These are phyloP conservation scores for Oithona nana DNA, from an alignment of 2,888 invertebrate species.

Conservation along the genomic window DNA sequence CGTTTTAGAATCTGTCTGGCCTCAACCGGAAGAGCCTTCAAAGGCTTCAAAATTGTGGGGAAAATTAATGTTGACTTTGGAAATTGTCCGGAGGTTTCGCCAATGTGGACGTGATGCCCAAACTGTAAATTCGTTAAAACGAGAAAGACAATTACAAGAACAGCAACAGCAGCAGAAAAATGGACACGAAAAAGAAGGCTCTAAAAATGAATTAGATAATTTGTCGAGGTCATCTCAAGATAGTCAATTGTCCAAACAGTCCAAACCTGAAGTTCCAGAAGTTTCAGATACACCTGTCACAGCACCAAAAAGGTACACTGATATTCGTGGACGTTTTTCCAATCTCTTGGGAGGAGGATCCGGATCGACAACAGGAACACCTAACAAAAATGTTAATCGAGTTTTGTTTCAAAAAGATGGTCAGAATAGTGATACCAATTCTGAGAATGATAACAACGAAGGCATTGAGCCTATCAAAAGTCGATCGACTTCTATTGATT, in stretches of 20 bases:
- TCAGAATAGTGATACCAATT: too few relatives aligned
- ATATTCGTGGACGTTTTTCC: not conserved
- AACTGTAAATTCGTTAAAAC: not conserved
- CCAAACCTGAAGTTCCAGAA: not conserved
- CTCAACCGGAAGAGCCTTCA: slow-evolving; percentile 37
- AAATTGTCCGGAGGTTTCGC: not conserved
- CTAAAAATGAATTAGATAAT: not conserved
- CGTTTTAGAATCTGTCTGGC: slow-evolving; percentile 89
- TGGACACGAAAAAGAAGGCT: not conserved
- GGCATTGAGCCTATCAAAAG: not conserved
- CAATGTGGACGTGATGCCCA: not conserved
- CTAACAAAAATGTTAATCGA: not conserved
- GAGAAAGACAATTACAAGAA: not conserved
- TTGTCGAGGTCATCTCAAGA: not conserved
- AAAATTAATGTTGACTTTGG: slow-evolving; percentile 43
- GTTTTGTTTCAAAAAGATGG: not conserved
- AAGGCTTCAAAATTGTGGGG: slow-evolving; percentile 60
- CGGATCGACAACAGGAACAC: not conserved
- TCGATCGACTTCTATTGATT: not conserved
- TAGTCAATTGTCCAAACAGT: not conserved
- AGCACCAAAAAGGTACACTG: slow-evolving; percentile 21
- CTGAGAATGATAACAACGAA: not conserved
- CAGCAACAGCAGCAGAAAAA: not conserved
- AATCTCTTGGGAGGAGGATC: not conserved
- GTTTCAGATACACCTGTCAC: not conserved